Base-by-base conservation (phyloP, 2,888 invertebrate species). In the Omphaloscelis lunosa region DNA sequence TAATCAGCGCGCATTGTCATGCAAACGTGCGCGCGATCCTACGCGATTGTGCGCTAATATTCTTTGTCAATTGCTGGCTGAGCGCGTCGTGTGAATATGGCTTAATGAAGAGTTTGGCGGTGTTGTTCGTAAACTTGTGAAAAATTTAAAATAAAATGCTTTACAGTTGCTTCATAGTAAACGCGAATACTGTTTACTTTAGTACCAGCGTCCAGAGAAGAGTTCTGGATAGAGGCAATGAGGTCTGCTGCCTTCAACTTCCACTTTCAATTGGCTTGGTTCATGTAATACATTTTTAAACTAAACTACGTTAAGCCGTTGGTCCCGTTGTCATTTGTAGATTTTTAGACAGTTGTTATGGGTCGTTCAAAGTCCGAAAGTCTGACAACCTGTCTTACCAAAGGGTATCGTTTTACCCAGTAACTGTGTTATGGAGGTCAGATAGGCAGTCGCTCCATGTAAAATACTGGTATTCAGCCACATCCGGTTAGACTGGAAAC, bases 1-100 rank as follows among this genome's bases (percentile, higher is more conserved):
- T 84, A 72, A 79, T 84, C 80, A 76, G 66, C 59, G 29, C 66
- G 68, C 71, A 82, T 84, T 81, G 88, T 73, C 86, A 84, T 81
- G 86, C 86, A 81, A 79, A 79, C 65, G 71, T 81, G 80, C 51
- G 63, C 53, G 51, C 48, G 69, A 81, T 79, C 53, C 51, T 53
- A 41, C 27, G 58, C 39, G 68, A 76, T 82, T 87, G 72, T 65
- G 59, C 67, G 62, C 66, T 53, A 75, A 75, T 72, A 63, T 73
- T 59, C 59, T 67, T 74, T 80, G 63, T 69, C 27, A 45, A 61
- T 66, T 45, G 34, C 63, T 29, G 45, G 20, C 29, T 65, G 65
- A 45, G 51, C 27, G 15, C 59, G 11, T 56, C 53, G 11, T 62
- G 61, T 68, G 59, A n/a, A 61, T 56, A 9, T 5, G 48, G 61